Conservation (phyloP, 2,888 invertebrate genomes). For the Tiliacea aurago region DNA sequence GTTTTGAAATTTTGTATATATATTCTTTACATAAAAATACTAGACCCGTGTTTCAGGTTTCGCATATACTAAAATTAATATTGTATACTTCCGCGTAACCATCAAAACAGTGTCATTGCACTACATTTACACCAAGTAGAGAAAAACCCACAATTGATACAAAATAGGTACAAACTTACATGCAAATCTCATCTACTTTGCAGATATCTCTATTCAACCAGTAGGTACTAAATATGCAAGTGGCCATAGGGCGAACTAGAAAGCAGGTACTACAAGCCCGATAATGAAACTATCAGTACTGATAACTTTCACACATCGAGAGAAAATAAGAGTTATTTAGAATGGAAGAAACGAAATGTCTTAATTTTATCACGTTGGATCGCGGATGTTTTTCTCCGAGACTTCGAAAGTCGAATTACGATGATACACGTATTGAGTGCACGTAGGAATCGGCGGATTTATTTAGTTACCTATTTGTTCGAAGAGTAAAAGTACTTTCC, state of each 20-base stretch:
- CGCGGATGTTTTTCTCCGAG: slow-evolving; percentile 53
- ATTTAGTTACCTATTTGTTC: slow-evolving; percentile 13
- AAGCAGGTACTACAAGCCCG: slow-evolving; percentile 42
- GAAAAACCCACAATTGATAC: slow-evolving; percentile 22
- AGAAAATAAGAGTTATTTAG: slow-evolving; percentile 51
- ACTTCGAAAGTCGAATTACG: slow-evolving; percentile 49
- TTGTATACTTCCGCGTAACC: not conserved
- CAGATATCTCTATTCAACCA: slow-evolving; percentile 36
- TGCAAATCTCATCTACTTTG: slow-evolving; percentile 53
- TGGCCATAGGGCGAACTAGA: slow-evolving; percentile 56
- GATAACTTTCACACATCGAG: slow-evolving; percentile 55
- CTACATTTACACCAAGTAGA: not conserved
- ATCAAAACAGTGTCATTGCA: not conserved
- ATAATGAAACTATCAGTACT: slow-evolving; percentile 61
- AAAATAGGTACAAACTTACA: slow-evolving; percentile 33
- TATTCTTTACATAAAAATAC: too few relatives aligned
- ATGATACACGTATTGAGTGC: slow-evolving; percentile 31
- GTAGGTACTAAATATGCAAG: slow-evolving; percentile 46
- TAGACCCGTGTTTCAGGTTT: too few relatives aligned
- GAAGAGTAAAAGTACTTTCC: slow-evolving; percentile 19
- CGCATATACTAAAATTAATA: too few relatives aligned
- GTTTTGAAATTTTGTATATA: too few relatives aligned
- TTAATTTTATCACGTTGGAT: slow-evolving; percentile 52
- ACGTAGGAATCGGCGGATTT: slow-evolving; percentile 23
- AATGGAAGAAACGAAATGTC: slow-evolving; percentile 50